Evolutionary conservation across 2,888 invertebrate genomes (phyloP), one percentile per base, ranked within the genome.

Genomic region (Brenthis hecate): DNA sequence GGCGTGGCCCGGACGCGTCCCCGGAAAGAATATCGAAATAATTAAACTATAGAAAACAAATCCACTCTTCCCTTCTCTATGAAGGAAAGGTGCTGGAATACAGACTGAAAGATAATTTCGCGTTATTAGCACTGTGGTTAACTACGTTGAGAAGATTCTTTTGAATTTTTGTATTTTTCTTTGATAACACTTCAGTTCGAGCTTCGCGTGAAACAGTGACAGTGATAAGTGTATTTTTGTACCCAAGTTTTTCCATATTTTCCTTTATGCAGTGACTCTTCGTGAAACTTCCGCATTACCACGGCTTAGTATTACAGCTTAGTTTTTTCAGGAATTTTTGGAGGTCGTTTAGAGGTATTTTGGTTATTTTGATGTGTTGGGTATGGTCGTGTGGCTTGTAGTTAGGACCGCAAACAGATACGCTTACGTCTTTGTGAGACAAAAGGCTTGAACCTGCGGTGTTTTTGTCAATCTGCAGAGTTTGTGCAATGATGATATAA

Each of bases 341-440:
- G 71, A 60, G 73, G 71, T 67, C 70, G 66, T 73, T 76, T 77
- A 79, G 87, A 91, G 91, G 91, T 91, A 91, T 71, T 86, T 84
- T 82, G 83, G 84, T 81, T 80, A 80, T 85, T 85, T 87, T 87
- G 79, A 81, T 89, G 87, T 91, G 85, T 91, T 91, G 91, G 91
- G 86, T 91, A 89, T 90, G 88, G 87, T 87, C 84, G 77, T 77
- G 77, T 78, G 76, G 89, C 89, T 89, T 88, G 89, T 89, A 89
- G 89, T 85, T 89, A 85, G 83, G 86, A 76, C 69, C 74, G 86
- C 85, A 81, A 80, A 76, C 78, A 78, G 66, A 64, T 55, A 64
- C 77, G 90, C 91, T 91, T 88, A 82, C 86, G 87, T 80, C 76
- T 75, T 76, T 90, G 87, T 83, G 79, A 83, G 84, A 82, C 84